Evolutionary conservation across 2,888 invertebrate genomes (phyloP), one percentile per base, ranked within the genome.

Genomic region (Rhamphomyia laevipes): DNA sequence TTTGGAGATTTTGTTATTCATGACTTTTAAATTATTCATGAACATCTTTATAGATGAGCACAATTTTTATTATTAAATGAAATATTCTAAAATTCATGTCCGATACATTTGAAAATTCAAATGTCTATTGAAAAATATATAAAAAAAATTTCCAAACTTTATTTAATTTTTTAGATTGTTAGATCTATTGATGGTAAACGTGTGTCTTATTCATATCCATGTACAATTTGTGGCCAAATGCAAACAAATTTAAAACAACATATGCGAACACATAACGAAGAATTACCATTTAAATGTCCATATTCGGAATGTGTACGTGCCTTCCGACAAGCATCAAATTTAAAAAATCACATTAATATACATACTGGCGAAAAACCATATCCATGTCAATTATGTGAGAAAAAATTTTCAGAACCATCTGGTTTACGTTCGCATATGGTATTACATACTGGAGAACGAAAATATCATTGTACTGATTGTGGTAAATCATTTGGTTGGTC

Each of bases 281-380:
- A 51, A 18, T 43, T 45, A 21, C 49, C 48, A 6, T 50, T 46
- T 33, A 46, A 50, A 33, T 55, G 55, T 43, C 38, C 47, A 2
- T 45, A 48, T 27, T 5, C 23, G 2, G 23, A 9, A 6, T 55
- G 55, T 30, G 51, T 43, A 3, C 47, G 46, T 15, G 45, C 41
- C 11, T 55, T 55, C 38, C 40, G 50, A 4, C 55, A 55, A 17
- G 30, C 37, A 10, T 44, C 48, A 9, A 53, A 52, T 21, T 50
- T 49, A 30, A 50, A 51, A 21, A 50, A 49, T n/a, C 55, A 55
- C 21, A 13, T 52, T 1, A 51, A 55, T 30, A 52, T 50, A 6
- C 55, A 55, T 41, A 55, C 53, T 3, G 53, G 53, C 3, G 30
- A 47, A 17, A 55, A 52, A 33, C 55, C 55, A 3, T 55, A 53